phyloP scores from a whole-genome alignment of 2,797 vertebrate genomes.

The Cottoperca gobio region DNA sequence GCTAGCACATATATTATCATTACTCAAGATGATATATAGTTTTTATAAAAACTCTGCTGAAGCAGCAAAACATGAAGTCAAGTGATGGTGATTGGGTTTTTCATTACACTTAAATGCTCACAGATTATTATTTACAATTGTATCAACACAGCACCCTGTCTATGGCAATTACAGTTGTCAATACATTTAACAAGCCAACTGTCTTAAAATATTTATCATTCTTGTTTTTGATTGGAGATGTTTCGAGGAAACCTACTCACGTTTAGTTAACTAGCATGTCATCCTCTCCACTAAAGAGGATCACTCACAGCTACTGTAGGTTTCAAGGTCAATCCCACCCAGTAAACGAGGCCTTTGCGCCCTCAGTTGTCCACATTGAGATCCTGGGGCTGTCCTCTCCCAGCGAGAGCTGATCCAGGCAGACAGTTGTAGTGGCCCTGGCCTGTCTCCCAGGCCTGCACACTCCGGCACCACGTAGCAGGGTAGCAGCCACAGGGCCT shows the following conservation, averaged over 20 bases:
- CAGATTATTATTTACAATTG: constrained; percentile 12
- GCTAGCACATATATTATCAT: constrained; percentile 28
- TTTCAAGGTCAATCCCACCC: constrained; percentile 78
- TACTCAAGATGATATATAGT: constrained; percentile 28
- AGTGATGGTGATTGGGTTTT: constrained; percentile 13
- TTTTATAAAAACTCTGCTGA: constrained; percentile 31
- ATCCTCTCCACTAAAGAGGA: constrained; percentile 44
- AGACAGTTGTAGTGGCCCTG: constrained; percentile 79
- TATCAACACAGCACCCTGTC: background rate
- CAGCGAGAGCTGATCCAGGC: constrained; percentile 79
- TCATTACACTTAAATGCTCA: constrained; percentile 27
- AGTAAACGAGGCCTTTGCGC: constrained; percentile 54
- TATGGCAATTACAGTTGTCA: constrained; percentile 9
- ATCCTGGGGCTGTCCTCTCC: constrained; percentile 74
- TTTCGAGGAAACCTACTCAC: constrained; percentile 42
- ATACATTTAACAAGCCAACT: background rate
- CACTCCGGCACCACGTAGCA: constrained; percentile 67
- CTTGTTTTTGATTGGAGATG: constrained; percentile 23
- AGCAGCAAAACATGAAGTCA: constrained; percentile 29
- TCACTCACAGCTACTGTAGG: constrained; percentile 62
- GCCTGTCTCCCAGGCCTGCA: constrained; percentile 78
- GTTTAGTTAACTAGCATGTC: constrained; percentile 47
- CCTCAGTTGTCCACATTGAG: constrained; percentile 67
- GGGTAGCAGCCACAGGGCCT: constrained; percentile 79
- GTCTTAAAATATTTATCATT: constrained; percentile 1